Conservation (phyloP, 2,888 invertebrate species). For the Darwinula stevensoni region DNA sequence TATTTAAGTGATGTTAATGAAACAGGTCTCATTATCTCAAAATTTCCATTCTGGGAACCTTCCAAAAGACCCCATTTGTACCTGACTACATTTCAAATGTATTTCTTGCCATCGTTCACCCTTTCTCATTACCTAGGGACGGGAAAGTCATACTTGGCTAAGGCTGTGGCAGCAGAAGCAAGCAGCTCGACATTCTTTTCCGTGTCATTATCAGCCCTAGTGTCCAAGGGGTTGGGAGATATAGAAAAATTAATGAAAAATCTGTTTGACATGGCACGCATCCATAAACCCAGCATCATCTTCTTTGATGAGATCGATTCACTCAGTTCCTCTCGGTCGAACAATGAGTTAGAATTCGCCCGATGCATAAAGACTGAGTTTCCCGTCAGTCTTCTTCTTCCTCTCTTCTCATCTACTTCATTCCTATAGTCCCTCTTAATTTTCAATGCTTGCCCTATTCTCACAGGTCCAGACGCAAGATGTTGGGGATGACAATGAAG, state of each 20-base stretch:
- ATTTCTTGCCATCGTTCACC: no score
- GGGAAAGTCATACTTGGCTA: conserved; percentile 94
- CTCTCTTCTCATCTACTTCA: no score
- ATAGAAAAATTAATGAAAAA: conserved; percentile 87
- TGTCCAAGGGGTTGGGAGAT: conserved; percentile 98
- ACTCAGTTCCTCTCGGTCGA: conserved; percentile 80
- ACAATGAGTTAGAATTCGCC: conserved; percentile 94
- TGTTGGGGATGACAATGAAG: conserved; percentile 83
- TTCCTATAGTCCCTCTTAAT: no score
- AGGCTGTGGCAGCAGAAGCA: conserved; percentile 99
- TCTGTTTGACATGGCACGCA: conserved; percentile 74
- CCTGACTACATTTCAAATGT: no score
- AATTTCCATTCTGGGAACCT: no score
- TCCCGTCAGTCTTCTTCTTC: no score
- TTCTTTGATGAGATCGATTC: conserved; percentile 98
- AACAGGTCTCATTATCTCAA: no score
- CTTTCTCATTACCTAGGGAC: conserved; percentile 92
- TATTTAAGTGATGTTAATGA: no score
- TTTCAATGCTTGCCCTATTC: no score
- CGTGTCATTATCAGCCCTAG: conserved; percentile 88
- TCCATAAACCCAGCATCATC: conserved; percentile 88
- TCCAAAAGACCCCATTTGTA: no score
- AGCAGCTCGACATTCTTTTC: conserved; percentile 98
- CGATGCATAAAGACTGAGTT: conserved; percentile 96
- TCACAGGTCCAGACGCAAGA: conserved; percentile 23